A percentile compares a stretch with the other conserved stretches of the same genome.
Conservation (phyloP, 2,888 invertebrate genomes). For the Pandemis cinnamomeana region DNA sequence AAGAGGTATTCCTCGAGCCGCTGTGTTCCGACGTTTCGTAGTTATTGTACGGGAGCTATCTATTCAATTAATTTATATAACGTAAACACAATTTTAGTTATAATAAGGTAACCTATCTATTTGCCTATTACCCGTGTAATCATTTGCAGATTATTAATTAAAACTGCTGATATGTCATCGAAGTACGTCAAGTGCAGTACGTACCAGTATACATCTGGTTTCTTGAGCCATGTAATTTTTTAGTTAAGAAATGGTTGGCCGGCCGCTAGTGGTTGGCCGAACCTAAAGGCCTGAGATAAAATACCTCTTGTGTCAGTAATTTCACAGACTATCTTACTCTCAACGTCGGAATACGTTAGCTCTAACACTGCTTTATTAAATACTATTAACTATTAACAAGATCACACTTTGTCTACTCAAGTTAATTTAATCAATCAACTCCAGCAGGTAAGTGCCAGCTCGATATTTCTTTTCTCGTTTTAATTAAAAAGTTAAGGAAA, state of each 20-base stretch:
- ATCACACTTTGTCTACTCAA: background rate
- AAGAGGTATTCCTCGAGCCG: slow-evolving; percentile 4
- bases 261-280: no score
- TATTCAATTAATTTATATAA: background rate
- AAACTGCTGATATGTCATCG: background rate
- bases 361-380: no score
- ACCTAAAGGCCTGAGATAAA: no score
- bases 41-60: background rate
- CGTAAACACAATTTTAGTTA: background rate
- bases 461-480: slow-evolving; percentile 1
- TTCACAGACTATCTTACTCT: no score
- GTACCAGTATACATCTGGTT: no score
- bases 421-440: background rate
- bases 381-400: background rate
- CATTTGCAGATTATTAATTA: background rate
- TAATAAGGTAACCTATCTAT: background rate
- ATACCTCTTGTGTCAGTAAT: no score
- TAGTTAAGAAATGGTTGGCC: no score
- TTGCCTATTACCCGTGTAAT: background rate
- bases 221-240: no score
- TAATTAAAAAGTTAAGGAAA: slow-evolving; percentile 14
- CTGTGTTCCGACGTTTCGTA: background rate
- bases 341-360: no score
- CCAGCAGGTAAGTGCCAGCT: background rate
- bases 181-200: background rate